A percentile compares a stretch with the other conserved stretches of the same genome.
Evolutionary conservation across 2,797 vertebrate species (phyloP).

Genomic region (Mionectes olivaceus): DNA sequence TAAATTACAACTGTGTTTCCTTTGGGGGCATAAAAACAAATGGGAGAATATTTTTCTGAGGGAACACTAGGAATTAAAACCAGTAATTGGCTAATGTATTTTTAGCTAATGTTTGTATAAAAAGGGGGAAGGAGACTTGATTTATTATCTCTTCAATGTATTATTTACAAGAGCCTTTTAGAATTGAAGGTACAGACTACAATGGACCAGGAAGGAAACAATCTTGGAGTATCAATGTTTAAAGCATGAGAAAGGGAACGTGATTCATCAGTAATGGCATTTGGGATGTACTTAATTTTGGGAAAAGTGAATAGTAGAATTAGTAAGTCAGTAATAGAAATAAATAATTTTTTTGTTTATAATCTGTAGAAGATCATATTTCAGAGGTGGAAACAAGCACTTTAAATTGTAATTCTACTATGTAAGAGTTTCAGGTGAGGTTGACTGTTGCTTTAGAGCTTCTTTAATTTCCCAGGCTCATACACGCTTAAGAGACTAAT

Average conservation of each 20-base stretch:
- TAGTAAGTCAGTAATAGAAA: neutral
- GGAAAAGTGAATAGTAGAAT: neutral
- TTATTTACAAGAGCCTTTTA: neutral
- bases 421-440: neutral
- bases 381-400: neutral
- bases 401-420: neutral
- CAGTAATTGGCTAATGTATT: neutral
- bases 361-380: neutral
- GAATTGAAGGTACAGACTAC: neutral
- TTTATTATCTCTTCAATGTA: neutral
- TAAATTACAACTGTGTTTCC: neutral
- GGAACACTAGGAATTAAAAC: neutral
- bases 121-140: neutral
- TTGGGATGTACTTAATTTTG: neutral
- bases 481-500: neutral
- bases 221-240: neutral
- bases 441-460: neutral
- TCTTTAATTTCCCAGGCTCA: neutral
- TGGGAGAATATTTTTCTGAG: neutral
- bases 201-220: neutral
- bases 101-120: constrained; percentile 4
- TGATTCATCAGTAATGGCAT: neutral
- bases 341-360: neutral
- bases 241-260: neutral
- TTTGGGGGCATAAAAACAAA: neutral